Evolutionary conservation across 2,888 invertebrate genomes (phyloP), one percentile per base, ranked within the genome.

Genomic region (Cheilosia pagana): DNA sequence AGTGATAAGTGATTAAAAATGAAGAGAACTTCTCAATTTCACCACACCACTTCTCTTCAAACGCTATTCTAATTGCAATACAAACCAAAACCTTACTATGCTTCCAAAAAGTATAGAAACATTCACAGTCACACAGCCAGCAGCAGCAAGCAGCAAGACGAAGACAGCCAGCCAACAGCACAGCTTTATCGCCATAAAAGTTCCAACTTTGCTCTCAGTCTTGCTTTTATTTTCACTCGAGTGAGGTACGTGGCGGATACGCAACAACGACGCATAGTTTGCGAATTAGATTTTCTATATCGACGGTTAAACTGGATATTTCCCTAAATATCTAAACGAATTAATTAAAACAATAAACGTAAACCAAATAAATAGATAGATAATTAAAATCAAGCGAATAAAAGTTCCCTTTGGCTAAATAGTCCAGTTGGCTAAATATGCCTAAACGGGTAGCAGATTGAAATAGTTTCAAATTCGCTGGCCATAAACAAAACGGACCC

Each of bases 211-310:
- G 55, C 70, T 65, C 71, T 68, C 77, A 85, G 85, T 85, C 79
- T 71, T 85, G 79, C 67, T 83, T 83, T 83, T 78, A 63, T 78
- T 83, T 83, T 59, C 57, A 70, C 48, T 78, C 74, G 81, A 62
- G 75, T 60, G 50, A 78, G 83, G 74, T 85, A 76, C 85, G 79
- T 85, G 85, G 75, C 85, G 75, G 68, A 75, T 65, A 65, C 71
- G 79, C 67, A 75, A 79, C 79, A 75, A 79, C 83, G 83, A 79
- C 78, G 79, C 79, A 75, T 63, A 79, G 63, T 79, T 79, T 83
- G 83, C 83, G 83, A 83, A 59, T 74, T 48, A 19, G 50, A 43
- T 59, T 55, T 68, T 62, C 16, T 50, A 23, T 39, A 45, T 72
- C 72, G 67, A 76, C 74, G 68, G 67, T 78, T 63, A 48, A 60